Evolutionary conservation across 2,888 invertebrate genomes (phyloP).

Genomic region (Drosophila differens): DNA sequence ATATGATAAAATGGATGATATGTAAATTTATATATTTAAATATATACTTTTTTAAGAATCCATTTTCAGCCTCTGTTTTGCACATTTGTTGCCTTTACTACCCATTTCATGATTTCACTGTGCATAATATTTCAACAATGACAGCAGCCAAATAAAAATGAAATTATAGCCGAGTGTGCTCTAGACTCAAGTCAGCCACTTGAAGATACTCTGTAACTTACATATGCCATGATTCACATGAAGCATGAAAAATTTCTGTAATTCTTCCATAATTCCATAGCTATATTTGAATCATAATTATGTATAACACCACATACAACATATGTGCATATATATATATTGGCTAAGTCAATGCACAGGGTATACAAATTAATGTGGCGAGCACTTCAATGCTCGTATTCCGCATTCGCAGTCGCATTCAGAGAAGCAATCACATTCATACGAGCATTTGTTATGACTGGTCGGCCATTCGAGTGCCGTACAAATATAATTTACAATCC

Average conservation of each 20-base stretch:
- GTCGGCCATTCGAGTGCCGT: slow-evolving; percentile 30
- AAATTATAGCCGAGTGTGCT: background rate
- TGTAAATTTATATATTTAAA: background rate
- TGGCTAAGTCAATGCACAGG: background rate
- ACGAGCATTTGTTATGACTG: slow-evolving; percentile 40
- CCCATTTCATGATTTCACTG: slow-evolving; percentile 1
- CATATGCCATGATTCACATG: background rate
- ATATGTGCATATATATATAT: background rate
- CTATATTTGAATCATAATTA: background rate
- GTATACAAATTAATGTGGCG: slow-evolving; percentile 36
- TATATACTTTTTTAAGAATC: background rate
- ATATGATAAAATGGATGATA: too few relatives aligned
- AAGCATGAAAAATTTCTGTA: background rate
- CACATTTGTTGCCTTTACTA: background rate
- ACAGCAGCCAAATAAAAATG: slow-evolving; percentile 1
- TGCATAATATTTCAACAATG: slow-evolving; percentile 3
- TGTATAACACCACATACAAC: background rate
- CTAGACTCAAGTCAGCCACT: background rate
- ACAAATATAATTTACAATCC: slow-evolving; percentile 67
- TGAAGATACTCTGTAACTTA: background rate
- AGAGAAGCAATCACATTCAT: slow-evolving; percentile 21
- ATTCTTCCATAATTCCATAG: too few relatives aligned
- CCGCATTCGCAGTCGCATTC: slow-evolving; percentile 9
- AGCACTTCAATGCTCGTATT: slow-evolving; percentile 35
- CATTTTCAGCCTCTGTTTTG: background rate